A percentile compares a stretch with the other conserved stretches of the same genome.
These are phyloP conservation scores for Eurystomus gularis DNA, from an alignment of 2,113 vertebrate genomes.

Conservation along the genomic window DNA sequence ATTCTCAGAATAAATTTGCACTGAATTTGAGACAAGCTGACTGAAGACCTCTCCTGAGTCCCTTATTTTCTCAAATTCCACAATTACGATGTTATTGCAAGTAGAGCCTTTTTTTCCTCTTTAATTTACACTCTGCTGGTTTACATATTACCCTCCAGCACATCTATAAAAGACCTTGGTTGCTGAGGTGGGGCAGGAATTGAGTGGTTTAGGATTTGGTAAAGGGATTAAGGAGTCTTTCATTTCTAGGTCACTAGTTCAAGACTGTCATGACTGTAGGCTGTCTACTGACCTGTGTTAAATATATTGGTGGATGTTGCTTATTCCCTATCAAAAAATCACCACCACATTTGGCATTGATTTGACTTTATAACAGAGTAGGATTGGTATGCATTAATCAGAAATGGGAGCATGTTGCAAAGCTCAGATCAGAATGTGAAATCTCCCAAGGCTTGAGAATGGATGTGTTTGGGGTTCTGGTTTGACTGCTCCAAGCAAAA, in stretches of 20 bases:
- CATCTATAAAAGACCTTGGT: conserved; percentile 52
- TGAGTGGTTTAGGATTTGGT: conserved; percentile 69
- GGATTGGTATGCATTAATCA: conserved; percentile 65
- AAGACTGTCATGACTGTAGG: conserved; percentile 67
- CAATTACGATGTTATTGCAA: conserved; percentile 59
- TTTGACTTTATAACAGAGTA: conserved; percentile 61
- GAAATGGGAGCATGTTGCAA: conserved; percentile 52
- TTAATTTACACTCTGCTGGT: conserved; percentile 65
- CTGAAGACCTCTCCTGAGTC: conserved; percentile 67
- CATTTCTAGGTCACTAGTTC: conserved; percentile 69
- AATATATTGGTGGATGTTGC: conserved; percentile 60
- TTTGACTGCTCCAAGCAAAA: conserved; percentile 50
- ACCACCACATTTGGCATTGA: conserved; percentile 67
- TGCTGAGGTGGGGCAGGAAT: conserved; percentile 60
- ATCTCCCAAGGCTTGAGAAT: conserved; percentile 58
- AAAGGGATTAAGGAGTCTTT: conserved; percentile 66
- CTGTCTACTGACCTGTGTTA: conserved; percentile 61
- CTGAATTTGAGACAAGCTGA: conserved; percentile 65
- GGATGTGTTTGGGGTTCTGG: conserved; percentile 37
- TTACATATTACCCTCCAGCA: conserved; percentile 47
- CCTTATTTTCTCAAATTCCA: conserved; percentile 67
- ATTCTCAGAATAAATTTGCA: conserved; percentile 69
- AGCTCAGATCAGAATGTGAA: conserved; percentile 56
- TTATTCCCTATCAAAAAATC: conserved; percentile 64
- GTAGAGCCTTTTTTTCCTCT: conserved; percentile 42